Base-by-base conservation (phyloP, 1,140 invertebrate species). In the Hypothenemus hampei region DNA sequence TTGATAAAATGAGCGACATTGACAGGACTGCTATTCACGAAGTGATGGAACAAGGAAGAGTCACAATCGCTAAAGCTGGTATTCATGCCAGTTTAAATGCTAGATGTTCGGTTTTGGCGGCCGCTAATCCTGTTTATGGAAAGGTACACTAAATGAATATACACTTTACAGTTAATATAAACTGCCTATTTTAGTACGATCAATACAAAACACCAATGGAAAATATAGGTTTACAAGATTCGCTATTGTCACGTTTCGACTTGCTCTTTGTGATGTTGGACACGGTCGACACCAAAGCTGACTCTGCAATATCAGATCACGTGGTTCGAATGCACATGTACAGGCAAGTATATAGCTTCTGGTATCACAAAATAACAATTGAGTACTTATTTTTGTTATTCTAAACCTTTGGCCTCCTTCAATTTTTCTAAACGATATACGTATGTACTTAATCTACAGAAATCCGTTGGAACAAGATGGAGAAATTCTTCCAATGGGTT, bases 1-100 rank as follows among this genome's bases (percentile, higher is more conserved):
- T 99, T 74, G 97, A 99, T 76, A 99, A 99, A 78, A 99, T 99
- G 97, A 94, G 93, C n/a, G 97, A 99, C 69, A 92, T 97, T 48
- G 97, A 99, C 77, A 78, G 97, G 64, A 99, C 97, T 11, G 95
- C 97, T 18, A 99, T 99, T 58, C 97, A 99, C 70, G 97, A 99
- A 80, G 95, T 98, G 3, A 93, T 93, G 91, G 91, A 93, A 77
- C 90, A 93, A 70, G 90, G 89, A 16, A 78, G 92, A 65, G 96
- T 99, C 1, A 98, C 96, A 4, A 98, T 99, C 61, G 87, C 96
- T 5, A 99, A 99, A 77, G 97, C 97, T 41, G 97, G 97, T 21
- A 98, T 99, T 61, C 96, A 99, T 70, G 96, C 97, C 1, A 87
- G 93, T 41, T 81, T 99, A 37, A 99, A 99, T 77, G 97, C 97